Conservation (phyloP, 2,888 invertebrate species). For the Parasteatoda lunata region DNA sequence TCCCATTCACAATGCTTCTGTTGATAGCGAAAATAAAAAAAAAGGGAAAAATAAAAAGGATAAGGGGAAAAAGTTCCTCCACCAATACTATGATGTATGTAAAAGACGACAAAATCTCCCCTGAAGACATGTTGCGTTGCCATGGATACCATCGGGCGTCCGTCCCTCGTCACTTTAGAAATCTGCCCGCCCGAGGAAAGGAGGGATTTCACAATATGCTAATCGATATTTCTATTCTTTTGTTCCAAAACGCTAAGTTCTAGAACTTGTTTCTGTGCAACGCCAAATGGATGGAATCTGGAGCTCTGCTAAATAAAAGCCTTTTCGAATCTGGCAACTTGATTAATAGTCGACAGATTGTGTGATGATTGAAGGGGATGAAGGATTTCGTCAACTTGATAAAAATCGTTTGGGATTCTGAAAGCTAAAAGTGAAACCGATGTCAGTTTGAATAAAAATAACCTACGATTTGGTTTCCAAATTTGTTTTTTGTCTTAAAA, state of each 20-base stretch:
- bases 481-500: no score
- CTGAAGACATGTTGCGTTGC: slow-evolving; percentile 60
- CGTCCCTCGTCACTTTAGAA: slow-evolving; percentile 39
- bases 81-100: slow-evolving; percentile 17
- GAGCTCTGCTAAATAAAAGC: background rate
- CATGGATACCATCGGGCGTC: slow-evolving; percentile 44
- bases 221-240: slow-evolving; percentile 60
- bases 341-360: slow-evolving; percentile 26
- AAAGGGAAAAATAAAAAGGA: background rate
- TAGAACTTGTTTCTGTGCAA: background rate
- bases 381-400: no score
- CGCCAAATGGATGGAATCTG: background rate
- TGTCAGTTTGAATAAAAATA: no score
- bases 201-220: slow-evolving; percentile 60
- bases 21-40: background rate
- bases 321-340: slow-evolving; percentile 1
- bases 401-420: no score
- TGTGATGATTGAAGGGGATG: background rate
- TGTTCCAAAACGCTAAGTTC: slow-evolving; percentile 17
- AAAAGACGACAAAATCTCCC: slow-evolving; percentile 58
- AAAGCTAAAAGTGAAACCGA: no score
- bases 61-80: background rate
- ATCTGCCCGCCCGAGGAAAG: slow-evolving; percentile 52
- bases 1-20: background rate
- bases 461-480: no score